phyloP scores from a whole-genome alignment of 2,888 invertebrate genomes.

The Pammene aurita region DNA sequence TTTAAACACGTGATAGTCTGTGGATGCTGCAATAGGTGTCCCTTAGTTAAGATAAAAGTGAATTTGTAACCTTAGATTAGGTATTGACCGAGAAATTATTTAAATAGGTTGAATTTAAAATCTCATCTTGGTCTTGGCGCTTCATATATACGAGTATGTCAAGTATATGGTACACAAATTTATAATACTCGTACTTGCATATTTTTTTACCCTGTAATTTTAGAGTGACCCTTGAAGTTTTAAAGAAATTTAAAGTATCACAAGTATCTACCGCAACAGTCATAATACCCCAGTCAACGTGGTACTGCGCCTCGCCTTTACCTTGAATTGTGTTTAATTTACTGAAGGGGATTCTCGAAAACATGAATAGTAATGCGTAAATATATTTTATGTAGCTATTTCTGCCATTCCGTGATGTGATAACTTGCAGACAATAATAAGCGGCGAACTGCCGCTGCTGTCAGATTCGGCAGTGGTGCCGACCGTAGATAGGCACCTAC shows the following conservation, averaged over 20 bases:
- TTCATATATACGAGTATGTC: too few relatives aligned
- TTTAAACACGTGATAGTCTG: neutral
- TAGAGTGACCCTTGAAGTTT: too few relatives aligned
- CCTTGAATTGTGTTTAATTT: neutral
- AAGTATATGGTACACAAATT: too few relatives aligned
- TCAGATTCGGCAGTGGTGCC: neutral
- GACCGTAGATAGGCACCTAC: constrained; percentile 58
- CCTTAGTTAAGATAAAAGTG: neutral
- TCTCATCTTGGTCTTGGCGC: neutral
- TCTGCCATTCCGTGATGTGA: constrained; percentile 77
- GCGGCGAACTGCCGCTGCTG: neutral
- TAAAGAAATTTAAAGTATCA: too few relatives aligned
- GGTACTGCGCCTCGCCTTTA: too few relatives aligned
- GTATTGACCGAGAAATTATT: neutral
- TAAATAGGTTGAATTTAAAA: neutral
- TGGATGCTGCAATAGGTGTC: neutral
- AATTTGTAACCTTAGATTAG: neutral
- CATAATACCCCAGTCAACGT: neutral
- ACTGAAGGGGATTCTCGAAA: neutral
- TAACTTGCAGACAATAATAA: constrained; percentile 62
- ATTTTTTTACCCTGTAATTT: too few relatives aligned
- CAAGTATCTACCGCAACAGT: too few relatives aligned
- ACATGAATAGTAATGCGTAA: constrained; percentile 38
- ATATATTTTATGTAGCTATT: constrained; percentile 53
- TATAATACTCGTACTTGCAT: too few relatives aligned